phyloP scores from a whole-genome alignment of 2,888 invertebrate species.

The Drosophila mayaguana region DNA sequence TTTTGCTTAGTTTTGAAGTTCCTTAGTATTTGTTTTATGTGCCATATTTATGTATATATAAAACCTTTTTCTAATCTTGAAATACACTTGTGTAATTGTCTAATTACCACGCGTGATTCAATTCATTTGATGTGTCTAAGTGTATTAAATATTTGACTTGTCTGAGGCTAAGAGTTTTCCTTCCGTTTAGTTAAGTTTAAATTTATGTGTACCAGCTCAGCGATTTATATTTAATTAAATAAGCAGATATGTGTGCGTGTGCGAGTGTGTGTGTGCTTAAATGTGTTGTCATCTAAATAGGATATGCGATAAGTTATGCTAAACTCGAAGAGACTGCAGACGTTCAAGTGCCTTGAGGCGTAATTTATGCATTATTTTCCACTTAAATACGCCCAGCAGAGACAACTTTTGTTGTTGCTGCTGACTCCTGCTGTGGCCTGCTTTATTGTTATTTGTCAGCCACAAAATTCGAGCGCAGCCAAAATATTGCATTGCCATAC shows the following conservation, averaged over 20 bases:
- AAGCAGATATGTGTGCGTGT: slow-evolving; percentile 31
- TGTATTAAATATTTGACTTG: slow-evolving; percentile 26
- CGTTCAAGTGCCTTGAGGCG: slow-evolving; percentile 54
- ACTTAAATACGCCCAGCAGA: slow-evolving; percentile 55
- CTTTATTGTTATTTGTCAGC: slow-evolving; percentile 43
- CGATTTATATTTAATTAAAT: slow-evolving; percentile 77
- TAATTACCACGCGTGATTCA: not conserved
- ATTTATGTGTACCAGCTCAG: slow-evolving; percentile 67
- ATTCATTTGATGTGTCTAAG: not conserved
- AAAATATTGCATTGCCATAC: slow-evolving; percentile 51
- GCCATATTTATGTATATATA: no score
- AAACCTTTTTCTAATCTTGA: not conserved
- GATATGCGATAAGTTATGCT: slow-evolving; percentile 75
- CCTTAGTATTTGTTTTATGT: no score
- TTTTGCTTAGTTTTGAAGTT: no score
- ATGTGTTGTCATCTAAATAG: slow-evolving; percentile 64
- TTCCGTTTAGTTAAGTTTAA: slow-evolving; percentile 48
- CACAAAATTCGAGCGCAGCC: slow-evolving; percentile 29
- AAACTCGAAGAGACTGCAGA: slow-evolving; percentile 37
- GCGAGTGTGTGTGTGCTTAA: slow-evolving; percentile 27
- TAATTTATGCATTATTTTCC: slow-evolving; percentile 78
- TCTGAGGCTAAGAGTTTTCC: not conserved
- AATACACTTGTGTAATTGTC: not conserved
- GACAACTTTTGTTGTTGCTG: slow-evolving; percentile 19
- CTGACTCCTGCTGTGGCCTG: slow-evolving; percentile 14